phyloP scores from a whole-genome alignment of 2,113 vertebrate species.

The Carollia perspicillata region DNA sequence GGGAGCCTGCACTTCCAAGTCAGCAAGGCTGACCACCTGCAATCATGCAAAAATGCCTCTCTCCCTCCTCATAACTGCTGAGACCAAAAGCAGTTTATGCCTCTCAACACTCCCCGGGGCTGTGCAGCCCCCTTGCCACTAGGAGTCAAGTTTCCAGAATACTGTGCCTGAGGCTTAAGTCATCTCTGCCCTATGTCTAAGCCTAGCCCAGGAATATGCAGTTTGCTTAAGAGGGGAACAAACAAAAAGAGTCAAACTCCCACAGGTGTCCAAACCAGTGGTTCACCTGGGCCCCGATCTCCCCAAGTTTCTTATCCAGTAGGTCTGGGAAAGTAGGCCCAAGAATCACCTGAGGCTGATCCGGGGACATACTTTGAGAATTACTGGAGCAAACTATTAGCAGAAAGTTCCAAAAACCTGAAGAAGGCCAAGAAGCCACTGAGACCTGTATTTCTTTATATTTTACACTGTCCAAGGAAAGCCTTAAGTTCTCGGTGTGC shows the following conservation, averaged over 20 bases:
- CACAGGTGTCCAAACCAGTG: not conserved
- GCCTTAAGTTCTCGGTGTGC: no score
- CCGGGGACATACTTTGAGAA: not conserved
- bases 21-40: not conserved
- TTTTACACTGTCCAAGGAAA: not conserved
- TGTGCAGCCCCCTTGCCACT: rapidly evolving
- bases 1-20: not conserved
- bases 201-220: no score
- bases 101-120: rapidly evolving
- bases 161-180: rapidly evolving
- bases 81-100: not conserved
- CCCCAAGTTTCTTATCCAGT: not conserved
- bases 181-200: not conserved
- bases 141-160: rapidly evolving
- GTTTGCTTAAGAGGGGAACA: not conserved
- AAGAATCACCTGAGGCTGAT: not conserved
- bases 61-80: not conserved
- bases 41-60: no score
- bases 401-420: not conserved
- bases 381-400: no score
- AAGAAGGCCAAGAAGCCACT: not conserved
- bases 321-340: not conserved
- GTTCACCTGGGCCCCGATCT: no score
- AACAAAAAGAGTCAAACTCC: not conserved
- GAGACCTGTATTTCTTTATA: not conserved